Conservation (phyloP, 2,888 invertebrate genomes). For the Eucera pruinosa region DNA sequence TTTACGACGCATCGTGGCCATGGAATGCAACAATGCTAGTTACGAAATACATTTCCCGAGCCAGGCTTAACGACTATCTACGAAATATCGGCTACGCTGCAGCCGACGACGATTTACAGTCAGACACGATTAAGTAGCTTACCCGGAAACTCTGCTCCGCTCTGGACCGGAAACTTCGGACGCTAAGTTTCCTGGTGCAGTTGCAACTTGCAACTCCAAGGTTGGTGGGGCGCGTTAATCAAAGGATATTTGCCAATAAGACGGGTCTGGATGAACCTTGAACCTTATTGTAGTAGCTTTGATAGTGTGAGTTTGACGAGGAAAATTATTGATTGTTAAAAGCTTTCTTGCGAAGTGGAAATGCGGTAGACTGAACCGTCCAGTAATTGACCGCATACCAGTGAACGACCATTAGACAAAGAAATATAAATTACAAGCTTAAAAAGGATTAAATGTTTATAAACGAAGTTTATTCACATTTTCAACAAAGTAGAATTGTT, state of each 20-base stretch:
- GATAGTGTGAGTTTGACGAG: no score
- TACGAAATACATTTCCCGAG: slow-evolving; percentile 44
- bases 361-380: no score
- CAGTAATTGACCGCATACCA: no score
- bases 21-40: slow-evolving; percentile 45
- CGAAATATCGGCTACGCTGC: slow-evolving; percentile 65
- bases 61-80: slow-evolving; percentile 46
- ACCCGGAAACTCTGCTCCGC: slow-evolving; percentile 52
- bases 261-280: slow-evolving; percentile 1
- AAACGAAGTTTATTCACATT: no score
- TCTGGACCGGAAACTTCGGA: slow-evolving; percentile 55
- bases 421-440: no score
- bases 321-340: no score
- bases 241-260: slow-evolving; percentile 58
- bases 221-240: slow-evolving; percentile 58
- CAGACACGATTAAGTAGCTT: slow-evolving; percentile 71
- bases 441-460: no score
- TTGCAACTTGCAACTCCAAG: slow-evolving; percentile 37
- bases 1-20: slow-evolving; percentile 28
- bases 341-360: no score
- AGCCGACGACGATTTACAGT: slow-evolving; percentile 66
- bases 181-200: slow-evolving; percentile 51
- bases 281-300: no score
- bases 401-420: no score
- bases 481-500: no score